Base-by-base conservation (phyloP, 2,888 invertebrate genomes). In the Ochropleura leucogaster region DNA sequence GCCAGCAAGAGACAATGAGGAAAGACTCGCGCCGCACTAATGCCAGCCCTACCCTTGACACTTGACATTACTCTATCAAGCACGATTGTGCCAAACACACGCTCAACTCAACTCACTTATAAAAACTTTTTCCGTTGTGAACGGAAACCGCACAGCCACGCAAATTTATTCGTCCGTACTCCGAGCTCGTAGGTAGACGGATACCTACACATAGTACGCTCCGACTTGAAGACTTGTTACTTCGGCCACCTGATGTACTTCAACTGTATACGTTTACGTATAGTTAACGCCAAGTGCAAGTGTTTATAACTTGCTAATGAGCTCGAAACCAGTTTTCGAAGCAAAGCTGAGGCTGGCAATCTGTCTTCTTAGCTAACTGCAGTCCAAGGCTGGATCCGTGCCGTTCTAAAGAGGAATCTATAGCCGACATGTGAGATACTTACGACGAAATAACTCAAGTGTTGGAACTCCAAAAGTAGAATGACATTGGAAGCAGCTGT, bases 41-140 rank as follows among this genome's bases (percentile, higher is more conserved):
- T 79, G 88, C 73, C 89, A 86, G 82, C 88, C 89, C 88, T 90
- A 89, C 79, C 91, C 91, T 91, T 92, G 91, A 91, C 92, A 89
- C 84, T 88, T 91, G 92, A 91, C 92, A 91, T 91, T 90, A 89
- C 83, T 87, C 87, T 88, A 88, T 89, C 89, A 88, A 73, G 83
- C 85, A 83, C 83, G 88, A 87, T 84, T 85, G 76, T 76, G 77
- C 79, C 80, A 63, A 84, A 81, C 85, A 77, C 65, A 80, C 74
- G 76, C 69, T 65, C 60, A 53, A 76, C 55, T 67, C 57, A 44
- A 71, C 55, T 76, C 77, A 68, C 63, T 74, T 81, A 74, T 59
- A 83, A 81, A 85, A 85, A 81, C 73, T 82, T 85, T 85, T 77
- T 82, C 77, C 82, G 85, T 62, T 77, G 72, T 60, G 82, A 85